Evolutionary conservation across 2,113 vertebrate species (phyloP), one percentile per base, ranked within the genome.

Genomic region (Dicrurus megarhynchus): DNA sequence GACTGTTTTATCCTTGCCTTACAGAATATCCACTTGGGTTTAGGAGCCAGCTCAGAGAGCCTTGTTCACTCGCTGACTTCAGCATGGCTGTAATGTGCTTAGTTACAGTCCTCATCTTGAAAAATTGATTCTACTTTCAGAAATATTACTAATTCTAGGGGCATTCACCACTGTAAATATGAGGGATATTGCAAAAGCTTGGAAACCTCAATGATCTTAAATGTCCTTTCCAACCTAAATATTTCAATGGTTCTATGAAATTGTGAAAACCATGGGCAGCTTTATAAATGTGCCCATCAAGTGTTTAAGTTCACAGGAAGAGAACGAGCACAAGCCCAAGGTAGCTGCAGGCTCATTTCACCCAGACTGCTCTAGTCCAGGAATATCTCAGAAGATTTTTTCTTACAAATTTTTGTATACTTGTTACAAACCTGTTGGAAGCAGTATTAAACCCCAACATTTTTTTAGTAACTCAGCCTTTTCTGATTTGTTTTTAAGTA

Each of bases 31-130:
- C 79, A 59, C 60, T 77, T 95, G 83, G 86, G 87, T 96, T 95
- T 95, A 89, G 73, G 56, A 96, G 64, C 46, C 80, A 89, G 90
- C 80, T 97, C 80, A 70, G 83, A 86, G 59, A n/a, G 44, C 49
- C 55, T 67, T 90, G 71, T 89, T 92, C 59, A 50, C 47, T 91
- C 0, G 47, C 95, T 96, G 95, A 97, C 90, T 96, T 96, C 93
- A 93, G 90, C 93, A 90, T 42, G 68, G 52, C 60, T 84, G 32
- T 92, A 96, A 96, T 70, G 64, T 93, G 79, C 79, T 97, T 96
- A 94, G 85, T 96, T 95, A 93, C 93, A 95, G 85, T 80, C 27
- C 47, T 67, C 76, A 81, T 85, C 87, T 96, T 94, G 76, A 95
- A 95, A 95, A 97, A 93, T 88, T 88, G 90, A 96, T 94, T 88